phyloP scores from a whole-genome alignment of 1,140 invertebrate genomes.

The Drosophila repleta region DNA sequence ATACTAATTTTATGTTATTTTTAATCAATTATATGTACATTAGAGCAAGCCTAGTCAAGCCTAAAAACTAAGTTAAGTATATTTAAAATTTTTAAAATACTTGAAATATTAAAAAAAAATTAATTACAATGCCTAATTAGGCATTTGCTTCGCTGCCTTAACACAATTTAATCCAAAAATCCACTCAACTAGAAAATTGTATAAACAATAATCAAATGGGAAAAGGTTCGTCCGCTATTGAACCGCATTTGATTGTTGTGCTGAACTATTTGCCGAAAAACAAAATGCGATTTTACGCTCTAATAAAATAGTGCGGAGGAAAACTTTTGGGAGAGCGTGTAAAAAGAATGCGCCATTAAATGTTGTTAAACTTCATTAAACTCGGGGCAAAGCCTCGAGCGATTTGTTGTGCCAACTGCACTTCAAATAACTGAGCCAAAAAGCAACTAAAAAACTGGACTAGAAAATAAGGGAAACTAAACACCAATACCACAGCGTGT shows the following conservation, averaged over 20 bases:
- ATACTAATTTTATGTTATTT: no score
- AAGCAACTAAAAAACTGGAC: slow-evolving; percentile 21
- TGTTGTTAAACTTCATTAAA: slow-evolving; percentile 58
- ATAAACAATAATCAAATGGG: slow-evolving; percentile 19
- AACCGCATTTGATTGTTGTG: slow-evolving; percentile 4
- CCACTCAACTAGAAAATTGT: background rate
- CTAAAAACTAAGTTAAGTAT: no score
- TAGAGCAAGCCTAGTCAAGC: no score
- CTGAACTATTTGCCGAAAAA: slow-evolving; percentile 35
- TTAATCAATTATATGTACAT: no score
- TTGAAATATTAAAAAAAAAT: no score
- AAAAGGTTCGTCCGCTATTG: slow-evolving; percentile 8
- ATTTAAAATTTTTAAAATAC: no score
- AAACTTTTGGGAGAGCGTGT: slow-evolving; percentile 48
- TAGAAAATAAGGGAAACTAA: slow-evolving; percentile 23
- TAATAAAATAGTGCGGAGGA: slow-evolving; percentile 58
- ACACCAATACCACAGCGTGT: slow-evolving; percentile 43
- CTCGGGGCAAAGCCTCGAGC: slow-evolving; percentile 20
- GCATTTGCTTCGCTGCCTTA: no score
- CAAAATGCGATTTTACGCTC: slow-evolving; percentile 67
- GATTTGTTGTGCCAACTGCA: slow-evolving; percentile 33
- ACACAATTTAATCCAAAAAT: background rate
- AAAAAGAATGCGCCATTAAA: slow-evolving; percentile 63
- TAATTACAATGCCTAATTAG: no score
- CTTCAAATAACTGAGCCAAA: slow-evolving; percentile 20